A percentile compares a stretch with the other conserved stretches of the same genome.
These are phyloP conservation scores for Catonia carolina DNA, from an alignment of 2,888 invertebrate species.

Conservation along the genomic window DNA sequence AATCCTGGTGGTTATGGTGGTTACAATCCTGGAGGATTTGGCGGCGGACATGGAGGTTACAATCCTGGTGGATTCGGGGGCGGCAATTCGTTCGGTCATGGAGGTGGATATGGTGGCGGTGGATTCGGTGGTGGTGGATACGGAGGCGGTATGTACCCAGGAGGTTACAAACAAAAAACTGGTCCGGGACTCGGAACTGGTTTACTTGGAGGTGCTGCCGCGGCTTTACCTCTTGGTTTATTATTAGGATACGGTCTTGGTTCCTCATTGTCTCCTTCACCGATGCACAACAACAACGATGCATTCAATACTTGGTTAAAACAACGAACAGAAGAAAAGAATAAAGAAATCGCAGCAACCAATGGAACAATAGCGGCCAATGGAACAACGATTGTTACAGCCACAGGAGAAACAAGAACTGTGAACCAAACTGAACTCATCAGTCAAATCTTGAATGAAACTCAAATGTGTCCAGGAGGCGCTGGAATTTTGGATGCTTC, in stretches of 20 bases:
- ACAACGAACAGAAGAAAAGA: constrained; percentile 1
- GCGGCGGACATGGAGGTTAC: not conserved
- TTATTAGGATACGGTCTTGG: not conserved
- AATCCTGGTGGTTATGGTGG: constrained; percentile 5
- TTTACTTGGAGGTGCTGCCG: constrained; percentile 3
- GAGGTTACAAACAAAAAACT: not conserved
- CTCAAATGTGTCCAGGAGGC: constrained; percentile 3
- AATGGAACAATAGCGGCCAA: not conserved
- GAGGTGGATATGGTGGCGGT: not conserved
- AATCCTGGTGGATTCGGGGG: not conserved
- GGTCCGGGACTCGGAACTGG: constrained; percentile 3
- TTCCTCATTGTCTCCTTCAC: not conserved
- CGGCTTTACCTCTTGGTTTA: not conserved
- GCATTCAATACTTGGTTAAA: not conserved
- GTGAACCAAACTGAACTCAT: not conserved
- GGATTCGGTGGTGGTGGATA: constrained; percentile 4
- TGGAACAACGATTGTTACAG: not conserved
- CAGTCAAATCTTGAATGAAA: constrained; percentile 2
- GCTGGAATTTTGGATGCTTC: constrained; percentile 1
- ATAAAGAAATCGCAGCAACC: not conserved
- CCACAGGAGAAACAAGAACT: not conserved
- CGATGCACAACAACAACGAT: not conserved
- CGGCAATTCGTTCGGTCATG: not conserved
- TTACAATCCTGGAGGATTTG: not conserved
- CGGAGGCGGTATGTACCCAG: not conserved